phyloP scores from a whole-genome alignment of 2,888 invertebrate genomes.

The Agrochola circellaris region DNA sequence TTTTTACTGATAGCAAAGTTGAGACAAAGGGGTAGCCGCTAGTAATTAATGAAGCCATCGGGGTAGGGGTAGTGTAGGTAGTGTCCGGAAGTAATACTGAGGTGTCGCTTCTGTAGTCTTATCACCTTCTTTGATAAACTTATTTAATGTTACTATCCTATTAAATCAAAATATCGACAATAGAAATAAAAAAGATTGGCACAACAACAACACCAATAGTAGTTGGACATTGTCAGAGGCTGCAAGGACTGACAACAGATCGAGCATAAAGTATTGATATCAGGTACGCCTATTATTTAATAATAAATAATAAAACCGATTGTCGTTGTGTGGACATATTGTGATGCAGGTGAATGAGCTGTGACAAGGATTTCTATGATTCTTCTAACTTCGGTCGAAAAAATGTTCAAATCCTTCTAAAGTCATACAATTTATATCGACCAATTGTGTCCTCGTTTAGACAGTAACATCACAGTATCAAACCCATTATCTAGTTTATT shows the following conservation, averaged over 20 bases:
- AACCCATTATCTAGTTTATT: slow-evolving; percentile 44
- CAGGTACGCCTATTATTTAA: too few relatives aligned
- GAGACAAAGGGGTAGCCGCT: slow-evolving; percentile 38
- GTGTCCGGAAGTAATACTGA: slow-evolving; percentile 27
- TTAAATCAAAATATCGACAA: neutral
- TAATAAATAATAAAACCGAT: too few relatives aligned
- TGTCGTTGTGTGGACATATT: neutral
- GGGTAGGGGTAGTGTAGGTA: neutral
- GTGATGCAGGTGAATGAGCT: neutral
- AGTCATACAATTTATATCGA: neutral
- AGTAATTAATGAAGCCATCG: slow-evolving; percentile 46
- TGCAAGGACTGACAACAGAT: neutral
- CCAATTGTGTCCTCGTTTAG: too few relatives aligned
- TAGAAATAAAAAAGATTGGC: neutral
- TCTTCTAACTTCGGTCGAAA: neutral
- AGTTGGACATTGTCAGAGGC: neutral
- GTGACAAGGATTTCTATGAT: neutral
- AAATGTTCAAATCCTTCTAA: neutral
- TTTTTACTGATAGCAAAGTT: slow-evolving; percentile 41
- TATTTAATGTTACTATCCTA: neutral
- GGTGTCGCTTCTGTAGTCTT: slow-evolving; percentile 10
- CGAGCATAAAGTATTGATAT: neutral
- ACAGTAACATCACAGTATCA: slow-evolving; percentile 12
- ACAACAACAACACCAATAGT: neutral
- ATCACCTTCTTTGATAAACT: slow-evolving; percentile 29